Evolutionary conservation across 2,113 vertebrate genomes (phyloP), one percentile per base, ranked within the genome.

Genomic region (Dipodomys merriami): DNA sequence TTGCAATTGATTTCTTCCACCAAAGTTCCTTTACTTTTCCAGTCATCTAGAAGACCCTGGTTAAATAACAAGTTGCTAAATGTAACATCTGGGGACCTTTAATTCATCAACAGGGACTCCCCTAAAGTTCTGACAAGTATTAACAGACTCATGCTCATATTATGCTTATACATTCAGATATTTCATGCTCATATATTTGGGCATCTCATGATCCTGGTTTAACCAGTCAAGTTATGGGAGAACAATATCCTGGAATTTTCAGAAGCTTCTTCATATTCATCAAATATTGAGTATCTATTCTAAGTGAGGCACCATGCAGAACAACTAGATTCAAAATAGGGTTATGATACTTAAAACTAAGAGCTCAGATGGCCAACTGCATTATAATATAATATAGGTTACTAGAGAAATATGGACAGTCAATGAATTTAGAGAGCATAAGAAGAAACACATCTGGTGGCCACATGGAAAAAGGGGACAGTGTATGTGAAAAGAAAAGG

Each of bases 21-120:
- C 30, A 98, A 97, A 16, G 96, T 86, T 29, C 97, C 98, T 74
- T 99, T 99, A 3, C 97, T 98, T 92, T 98, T 97, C 99, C 99
- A 99, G 91, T 99, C 99, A 60, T 96, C 97, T 91, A 99, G 91
- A 53, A 99, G 97, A 91, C 98, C 98, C 99, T 99, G 97, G 64
- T 29, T 65, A 71, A 88, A 86, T 89, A 88, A 95, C 62, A 95
- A 96, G 44, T 12, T 53, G 60, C 35, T 79, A 82, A 95, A 95
- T 76, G 22, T 78, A 91, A 64, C 64, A 91, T 62, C 27, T 85
- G 35, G 12, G 15, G n/a, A 22, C 3, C 57, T 90, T 76, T 39
- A 89, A 7, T 44, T 83, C 29, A 46, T 83, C 64, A 87, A 25
- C 12, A 88, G 25, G 33, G 33, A 87, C 2, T 69, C 12, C 46